Evolutionary conservation across 2,113 vertebrate species (phyloP), one percentile per base, ranked within the genome.

Genomic region (Syrmaticus mikado): DNA sequence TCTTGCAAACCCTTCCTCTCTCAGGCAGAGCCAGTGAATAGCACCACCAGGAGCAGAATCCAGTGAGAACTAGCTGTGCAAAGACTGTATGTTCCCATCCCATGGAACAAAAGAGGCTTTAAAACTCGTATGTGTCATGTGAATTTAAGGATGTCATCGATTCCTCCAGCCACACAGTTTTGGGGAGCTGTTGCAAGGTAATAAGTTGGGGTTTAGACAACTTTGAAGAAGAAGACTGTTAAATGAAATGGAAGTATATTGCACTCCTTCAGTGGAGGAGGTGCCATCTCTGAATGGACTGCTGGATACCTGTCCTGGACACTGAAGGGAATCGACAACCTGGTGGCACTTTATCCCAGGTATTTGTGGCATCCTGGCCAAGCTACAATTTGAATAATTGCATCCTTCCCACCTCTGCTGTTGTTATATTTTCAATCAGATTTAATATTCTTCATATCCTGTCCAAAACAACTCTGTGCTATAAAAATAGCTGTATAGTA

Each of bases 371-470:
- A 73, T 86, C 82, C 90, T 48, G 87, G 73, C 73, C 91, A 94
- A 92, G 78, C 61, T 82, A 74, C 70, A 83, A 43, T 94, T 93
- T 90, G 76, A 81, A 65, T 91, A 88, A 96, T 95, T 92, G 48
- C 27, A 83, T 83, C 87, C 87, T 94, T 61, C 80, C 66, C 89
- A 92, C 82, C 91, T 96, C 89, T 96, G 87, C 93, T 90, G 71
- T 76, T 77, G 79, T 77, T 93, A 17, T 15, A 45, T 82, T 88
- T 92, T 90, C 96, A 83, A 81, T 95, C 89, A 91, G 87, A 68
- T 72, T 36, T 19, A 94, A 92, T 94, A 83, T 85, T 91, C 76
- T 83, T 95, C 92, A 83, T 72, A 94, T 68, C 65, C 85, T 85
- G 68, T 71, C 87, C 87, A 85, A 85, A 92, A 83, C 85, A 91